phyloP scores from a whole-genome alignment of 1,140 invertebrate genomes.

The Medauroidea extradentata region DNA sequence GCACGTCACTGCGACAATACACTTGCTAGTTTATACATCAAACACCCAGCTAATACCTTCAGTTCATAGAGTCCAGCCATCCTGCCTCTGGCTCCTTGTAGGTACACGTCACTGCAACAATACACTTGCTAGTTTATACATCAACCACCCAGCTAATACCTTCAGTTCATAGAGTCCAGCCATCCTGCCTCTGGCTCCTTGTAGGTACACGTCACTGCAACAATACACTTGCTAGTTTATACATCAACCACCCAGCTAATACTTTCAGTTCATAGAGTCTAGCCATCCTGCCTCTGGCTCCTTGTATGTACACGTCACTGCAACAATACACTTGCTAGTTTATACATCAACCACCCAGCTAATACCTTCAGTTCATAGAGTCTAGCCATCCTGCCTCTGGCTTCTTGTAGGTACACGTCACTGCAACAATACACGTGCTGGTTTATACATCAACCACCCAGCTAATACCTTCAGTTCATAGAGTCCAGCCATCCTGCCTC shows the following conservation, averaged over 20 bases:
- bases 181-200: conserved; percentile 53
- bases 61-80: conserved; percentile 77
- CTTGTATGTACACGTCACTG: conserved; percentile 39
- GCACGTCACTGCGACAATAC: conserved; percentile 37
- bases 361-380: conserved; percentile 74
- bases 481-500: conserved; percentile 71
- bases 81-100: conserved; percentile 46
- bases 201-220: conserved; percentile 40
- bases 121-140: too few species aligned
- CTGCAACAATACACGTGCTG: too few species aligned
- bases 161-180: conserved; percentile 77
- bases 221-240: too few species aligned
- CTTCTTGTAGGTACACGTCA: conserved; percentile 39
- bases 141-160: too few species aligned
- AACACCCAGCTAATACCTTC: too few species aligned
- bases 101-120: conserved; percentile 38
- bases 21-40: too few species aligned
- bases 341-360: too few species aligned
- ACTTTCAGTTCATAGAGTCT: conserved; percentile 75
- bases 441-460: too few species aligned
- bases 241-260: too few species aligned
- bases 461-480: too few species aligned
- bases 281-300: conserved; percentile 60
- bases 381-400: conserved; percentile 65
- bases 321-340: too few species aligned